Percentiles rank a stretch among this genome's conserved stretches.
These are phyloP conservation scores for Hypomesus transpacificus DNA, from an alignment of 2,113 vertebrate genomes.

Conservation along the genomic window DNA sequence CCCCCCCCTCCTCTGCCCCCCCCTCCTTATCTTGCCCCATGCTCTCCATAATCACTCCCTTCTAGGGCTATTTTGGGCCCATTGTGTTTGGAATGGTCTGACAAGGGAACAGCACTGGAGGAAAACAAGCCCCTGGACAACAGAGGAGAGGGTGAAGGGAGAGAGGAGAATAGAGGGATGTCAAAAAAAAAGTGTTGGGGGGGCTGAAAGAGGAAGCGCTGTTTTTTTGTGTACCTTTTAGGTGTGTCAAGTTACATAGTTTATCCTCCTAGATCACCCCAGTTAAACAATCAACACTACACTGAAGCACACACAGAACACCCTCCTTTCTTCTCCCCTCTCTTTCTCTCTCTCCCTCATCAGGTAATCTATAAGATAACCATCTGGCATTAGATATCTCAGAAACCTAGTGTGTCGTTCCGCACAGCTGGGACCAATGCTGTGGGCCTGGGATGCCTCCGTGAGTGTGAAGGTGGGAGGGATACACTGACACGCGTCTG, in stretches of 20 bases:
- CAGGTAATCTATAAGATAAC: too few relatives aligned
- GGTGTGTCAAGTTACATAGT: not conserved
- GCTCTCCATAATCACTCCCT: slow-evolving; percentile 16
- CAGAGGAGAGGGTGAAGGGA: slow-evolving; percentile 20
- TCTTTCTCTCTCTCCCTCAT: too few relatives aligned
- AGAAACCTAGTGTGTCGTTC: too few relatives aligned
- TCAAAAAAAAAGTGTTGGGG: not conserved
- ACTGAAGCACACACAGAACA: too few relatives aligned
- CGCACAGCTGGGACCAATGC: too few relatives aligned
- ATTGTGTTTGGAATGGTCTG: slow-evolving; percentile 50
- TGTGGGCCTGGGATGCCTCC: too few relatives aligned
- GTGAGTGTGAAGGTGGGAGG: too few relatives aligned
- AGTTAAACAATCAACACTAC: too few relatives aligned
- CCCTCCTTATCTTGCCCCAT: slow-evolving; percentile 2
- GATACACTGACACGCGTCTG: too few relatives aligned
- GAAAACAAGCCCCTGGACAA: slow-evolving; percentile 17
- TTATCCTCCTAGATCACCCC: too few relatives aligned
- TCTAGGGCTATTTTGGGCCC: slow-evolving; percentile 54
- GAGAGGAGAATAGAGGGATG: slow-evolving; percentile 10
- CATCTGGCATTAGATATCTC: too few relatives aligned
- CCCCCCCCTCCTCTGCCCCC: not conserved
- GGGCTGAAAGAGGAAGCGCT: not conserved
- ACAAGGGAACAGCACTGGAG: slow-evolving; percentile 20
- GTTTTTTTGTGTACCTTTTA: not conserved
- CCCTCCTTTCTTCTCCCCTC: too few relatives aligned